These are phyloP conservation scores for Brachystomella parvula DNA, from an alignment of 1,140 invertebrate genomes.

Conservation along the genomic window DNA sequence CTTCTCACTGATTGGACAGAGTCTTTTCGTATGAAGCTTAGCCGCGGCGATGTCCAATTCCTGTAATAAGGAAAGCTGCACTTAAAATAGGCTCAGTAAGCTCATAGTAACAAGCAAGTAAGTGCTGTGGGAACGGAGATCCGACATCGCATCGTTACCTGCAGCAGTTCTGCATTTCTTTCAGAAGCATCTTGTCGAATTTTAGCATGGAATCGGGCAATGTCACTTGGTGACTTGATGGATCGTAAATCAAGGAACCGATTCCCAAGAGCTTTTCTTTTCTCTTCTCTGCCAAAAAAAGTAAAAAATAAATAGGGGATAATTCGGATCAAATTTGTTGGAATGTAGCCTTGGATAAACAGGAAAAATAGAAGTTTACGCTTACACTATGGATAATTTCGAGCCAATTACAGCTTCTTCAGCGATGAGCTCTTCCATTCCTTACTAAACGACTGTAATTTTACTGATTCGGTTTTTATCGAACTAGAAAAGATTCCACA, in stretches of 20 bases:
- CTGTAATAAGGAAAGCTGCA: conserved; percentile 3
- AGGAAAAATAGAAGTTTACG: too few species aligned
- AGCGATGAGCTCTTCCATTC: not conserved
- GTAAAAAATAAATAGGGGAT: too few species aligned
- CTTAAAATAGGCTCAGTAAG: too few species aligned
- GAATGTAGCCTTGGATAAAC: too few species aligned
- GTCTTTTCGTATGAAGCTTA: conserved; percentile 21
- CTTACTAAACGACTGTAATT: too few species aligned
- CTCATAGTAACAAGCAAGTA: too few species aligned
- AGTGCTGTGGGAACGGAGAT: not conserved
- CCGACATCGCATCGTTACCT: too few species aligned
- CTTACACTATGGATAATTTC: too few species aligned
- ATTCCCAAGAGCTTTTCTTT: not conserved
- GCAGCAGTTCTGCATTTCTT: not conserved
- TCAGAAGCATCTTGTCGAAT: not conserved
- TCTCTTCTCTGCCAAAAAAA: not conserved
- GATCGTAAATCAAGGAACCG: not conserved
- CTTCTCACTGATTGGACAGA: conserved; percentile 20
- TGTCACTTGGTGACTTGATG: not conserved
- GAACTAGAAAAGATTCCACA: too few species aligned
- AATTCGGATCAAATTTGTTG: too few species aligned
- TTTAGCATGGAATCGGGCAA: not conserved
- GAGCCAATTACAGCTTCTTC: not conserved
- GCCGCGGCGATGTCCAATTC: conserved; percentile 23
- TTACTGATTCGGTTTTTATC: too few species aligned